Conservation (phyloP, 2,797 vertebrate species). For the Darevskia mixta region DNA sequence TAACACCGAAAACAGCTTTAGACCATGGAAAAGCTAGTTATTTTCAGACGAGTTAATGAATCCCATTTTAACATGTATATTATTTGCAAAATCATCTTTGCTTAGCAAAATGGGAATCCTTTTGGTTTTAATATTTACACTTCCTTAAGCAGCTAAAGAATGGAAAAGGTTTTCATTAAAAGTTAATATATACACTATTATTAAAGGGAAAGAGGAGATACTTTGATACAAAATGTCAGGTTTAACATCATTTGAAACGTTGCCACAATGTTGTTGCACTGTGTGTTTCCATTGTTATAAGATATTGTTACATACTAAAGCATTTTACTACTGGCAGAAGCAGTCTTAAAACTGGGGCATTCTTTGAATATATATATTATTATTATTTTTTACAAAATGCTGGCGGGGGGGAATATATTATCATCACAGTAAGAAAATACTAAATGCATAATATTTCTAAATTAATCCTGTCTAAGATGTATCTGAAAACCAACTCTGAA, state of each 20-base stretch:
- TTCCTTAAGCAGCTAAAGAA: not conserved
- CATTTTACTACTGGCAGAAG: not conserved
- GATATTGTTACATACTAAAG: not conserved
- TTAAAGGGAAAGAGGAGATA: not conserved
- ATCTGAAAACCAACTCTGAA: constrained; percentile 17
- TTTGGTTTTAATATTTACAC: not conserved
- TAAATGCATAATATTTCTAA: constrained; percentile 4
- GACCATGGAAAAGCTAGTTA: not conserved
- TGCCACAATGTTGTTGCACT: not conserved
- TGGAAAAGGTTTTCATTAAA: not conserved
- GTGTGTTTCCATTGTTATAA: not conserved
- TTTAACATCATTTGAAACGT: not conserved
- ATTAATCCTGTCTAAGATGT: constrained; percentile 5
- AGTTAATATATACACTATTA: not conserved
- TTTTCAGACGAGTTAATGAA: not conserved
- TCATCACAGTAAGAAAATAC: not conserved
- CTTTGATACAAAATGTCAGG: not conserved
- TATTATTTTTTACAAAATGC: not conserved
- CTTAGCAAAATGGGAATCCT: not conserved
- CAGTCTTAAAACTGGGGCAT: not conserved
- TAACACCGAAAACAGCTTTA: not conserved
- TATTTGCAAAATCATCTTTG: not conserved
- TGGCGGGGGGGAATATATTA: not conserved
- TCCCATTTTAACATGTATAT: constrained; percentile 20
- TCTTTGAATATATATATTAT: no score